Conservation (phyloP, 1,140 invertebrate genomes). For the Scaptomyza hsui region DNA sequence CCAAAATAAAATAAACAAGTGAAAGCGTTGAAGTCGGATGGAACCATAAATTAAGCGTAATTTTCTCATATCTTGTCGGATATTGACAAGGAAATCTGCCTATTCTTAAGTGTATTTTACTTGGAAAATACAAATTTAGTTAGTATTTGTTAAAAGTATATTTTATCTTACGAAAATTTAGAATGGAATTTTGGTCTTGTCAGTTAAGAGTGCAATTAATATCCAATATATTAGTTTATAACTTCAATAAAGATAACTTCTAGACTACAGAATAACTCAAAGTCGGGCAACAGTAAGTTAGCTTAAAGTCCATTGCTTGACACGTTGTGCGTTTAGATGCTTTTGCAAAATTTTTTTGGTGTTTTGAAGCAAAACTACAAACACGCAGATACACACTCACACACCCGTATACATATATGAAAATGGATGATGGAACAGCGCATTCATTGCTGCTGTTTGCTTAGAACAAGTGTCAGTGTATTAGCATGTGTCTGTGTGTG, state of each 20-base stretch:
- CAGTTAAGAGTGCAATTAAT: no score
- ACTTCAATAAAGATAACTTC: background rate
- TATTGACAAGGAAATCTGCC: no score
- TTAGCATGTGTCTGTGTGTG: slow-evolving; percentile 15
- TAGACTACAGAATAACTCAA: slow-evolving; percentile 1
- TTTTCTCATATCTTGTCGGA: no score
- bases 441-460: slow-evolving; percentile 69
- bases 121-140: no score
- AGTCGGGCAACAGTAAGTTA: slow-evolving; percentile 8
- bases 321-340: slow-evolving; percentile 35
- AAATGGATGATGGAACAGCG: slow-evolving; percentile 40
- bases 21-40: no score
- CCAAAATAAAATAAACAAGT: background rate
- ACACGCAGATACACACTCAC: slow-evolving; percentile 40
- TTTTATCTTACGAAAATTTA: no score
- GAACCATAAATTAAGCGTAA: no score
- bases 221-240: no score
- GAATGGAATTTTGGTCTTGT: no score
- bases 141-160: no score
- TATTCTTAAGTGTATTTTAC: no score
- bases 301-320: slow-evolving; percentile 8
- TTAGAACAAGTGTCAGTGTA: slow-evolving; percentile 45
- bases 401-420: slow-evolving; percentile 15
- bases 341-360: slow-evolving; percentile 63
- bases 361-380: slow-evolving; percentile 68